phyloP scores from a whole-genome alignment of 2,113 vertebrate species.

The Capricornis sumatraensis region DNA sequence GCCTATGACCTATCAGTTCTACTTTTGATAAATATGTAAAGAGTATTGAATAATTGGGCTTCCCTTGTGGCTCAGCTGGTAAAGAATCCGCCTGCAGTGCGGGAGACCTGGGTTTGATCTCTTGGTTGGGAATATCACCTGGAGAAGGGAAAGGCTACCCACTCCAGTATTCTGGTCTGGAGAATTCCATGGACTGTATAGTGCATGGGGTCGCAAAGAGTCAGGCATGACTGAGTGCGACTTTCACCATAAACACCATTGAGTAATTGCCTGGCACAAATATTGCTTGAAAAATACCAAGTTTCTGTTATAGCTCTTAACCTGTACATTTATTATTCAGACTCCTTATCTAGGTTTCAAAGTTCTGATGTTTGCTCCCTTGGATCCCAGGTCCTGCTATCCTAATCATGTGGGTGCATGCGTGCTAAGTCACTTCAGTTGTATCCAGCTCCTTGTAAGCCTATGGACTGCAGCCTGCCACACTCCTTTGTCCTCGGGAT shows the following conservation, averaged over 20 bases:
- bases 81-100: not conserved
- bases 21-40: not conserved
- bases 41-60: not conserved
- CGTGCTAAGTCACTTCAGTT: not conserved
- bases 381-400: not conserved
- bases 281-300: not conserved
- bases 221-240: accelerated
- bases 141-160: not conserved
- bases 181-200: not conserved
- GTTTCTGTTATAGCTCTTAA: not conserved
- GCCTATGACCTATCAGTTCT: not conserved
- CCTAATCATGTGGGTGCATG: not conserved
- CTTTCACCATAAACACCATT: not conserved
- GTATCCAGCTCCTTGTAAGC: not conserved
- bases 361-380: not conserved
- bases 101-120: not conserved
- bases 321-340: not conserved
- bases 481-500: not conserved
- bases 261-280: not conserved
- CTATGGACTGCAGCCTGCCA: not conserved
- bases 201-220: not conserved
- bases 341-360: not conserved
- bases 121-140: not conserved
- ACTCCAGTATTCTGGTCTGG: not conserved
- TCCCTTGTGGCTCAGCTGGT: not conserved